Conservation (phyloP, 2,888 invertebrate genomes). For the Tubiluchus corallicola region DNA sequence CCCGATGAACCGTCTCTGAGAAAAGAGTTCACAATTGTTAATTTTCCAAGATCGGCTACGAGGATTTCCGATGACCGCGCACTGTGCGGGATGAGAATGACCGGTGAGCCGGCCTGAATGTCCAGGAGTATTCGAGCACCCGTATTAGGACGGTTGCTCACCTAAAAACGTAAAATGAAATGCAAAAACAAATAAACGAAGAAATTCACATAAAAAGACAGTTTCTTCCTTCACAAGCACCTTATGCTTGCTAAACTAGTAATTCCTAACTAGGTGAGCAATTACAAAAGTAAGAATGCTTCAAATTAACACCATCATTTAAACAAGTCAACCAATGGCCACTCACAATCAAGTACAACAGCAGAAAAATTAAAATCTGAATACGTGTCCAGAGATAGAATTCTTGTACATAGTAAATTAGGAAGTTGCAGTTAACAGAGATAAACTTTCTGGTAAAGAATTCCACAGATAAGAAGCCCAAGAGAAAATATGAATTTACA, state of each 20-base stretch:
- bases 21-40: conserved; percentile 59
- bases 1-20: conserved; percentile 26
- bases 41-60: conserved; percentile 56
- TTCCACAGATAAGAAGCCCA: too few species aligned
- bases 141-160: conserved; percentile 8
- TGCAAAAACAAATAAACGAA: too few species aligned
- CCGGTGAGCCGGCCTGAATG: conserved; percentile 53
- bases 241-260: too few species aligned
- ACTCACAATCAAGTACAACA: too few species aligned
- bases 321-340: not conserved
- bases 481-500: too few species aligned
- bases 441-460: too few species aligned
- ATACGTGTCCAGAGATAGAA: too few species aligned
- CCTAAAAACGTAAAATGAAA: not conserved
- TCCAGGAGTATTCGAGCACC: conserved; percentile 39
- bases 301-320: conserved; percentile 7
- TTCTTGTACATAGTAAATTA: too few species aligned
- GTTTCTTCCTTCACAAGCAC: too few species aligned
- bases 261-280: too few species aligned
- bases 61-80: conserved; percentile 55
- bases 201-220: conserved; percentile 8
- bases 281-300: conserved; percentile 10
- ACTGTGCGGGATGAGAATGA: conserved; percentile 67
- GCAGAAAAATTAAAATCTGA: too few species aligned
- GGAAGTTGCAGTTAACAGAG: too few species aligned